phyloP scores from a whole-genome alignment of 2,797 vertebrate genomes.

The Fistularia tabacaria region DNA sequence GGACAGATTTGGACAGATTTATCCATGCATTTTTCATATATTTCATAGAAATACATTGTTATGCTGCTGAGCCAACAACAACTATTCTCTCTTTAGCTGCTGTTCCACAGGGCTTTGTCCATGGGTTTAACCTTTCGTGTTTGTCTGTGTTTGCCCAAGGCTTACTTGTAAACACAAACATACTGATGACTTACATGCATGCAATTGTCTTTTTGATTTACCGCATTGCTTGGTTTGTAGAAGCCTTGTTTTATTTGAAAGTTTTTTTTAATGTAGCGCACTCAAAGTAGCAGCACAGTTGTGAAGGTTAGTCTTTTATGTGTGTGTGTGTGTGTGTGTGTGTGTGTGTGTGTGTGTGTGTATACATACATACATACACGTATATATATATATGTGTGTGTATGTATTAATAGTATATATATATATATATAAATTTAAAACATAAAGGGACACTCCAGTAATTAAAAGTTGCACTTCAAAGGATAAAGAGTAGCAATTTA shows the following conservation, averaged over 20 bases:
- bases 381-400: too few relatives aligned
- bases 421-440: not conserved
- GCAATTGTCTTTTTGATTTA: conserved; percentile 13
- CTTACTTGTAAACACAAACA: conserved; percentile 5
- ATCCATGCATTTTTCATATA: conserved; percentile 27
- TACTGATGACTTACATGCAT: not conserved
- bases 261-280: conserved; percentile 17
- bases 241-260: conserved; percentile 4
- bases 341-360: too few relatives aligned
- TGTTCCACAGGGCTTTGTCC: conserved; percentile 9
- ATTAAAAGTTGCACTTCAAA: conserved; percentile 4
- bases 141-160: conserved; percentile 12
- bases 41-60: conserved; percentile 16
- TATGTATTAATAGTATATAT: too few relatives aligned
- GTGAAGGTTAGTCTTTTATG: conserved; percentile 9
- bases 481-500: too few relatives aligned
- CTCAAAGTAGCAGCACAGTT: conserved; percentile 39
- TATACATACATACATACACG: too few relatives aligned
- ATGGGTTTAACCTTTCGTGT: conserved; percentile 4
- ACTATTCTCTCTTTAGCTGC: conserved; percentile 33
- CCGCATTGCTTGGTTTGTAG: conserved; percentile 1
- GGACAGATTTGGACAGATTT: conserved; percentile 6
- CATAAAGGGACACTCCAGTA: not conserved
- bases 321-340: too few relatives aligned
- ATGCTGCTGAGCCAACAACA: conserved; percentile 16